Conservation (phyloP, 2,888 invertebrate species). For the Sylvicola fuscatus region DNA sequence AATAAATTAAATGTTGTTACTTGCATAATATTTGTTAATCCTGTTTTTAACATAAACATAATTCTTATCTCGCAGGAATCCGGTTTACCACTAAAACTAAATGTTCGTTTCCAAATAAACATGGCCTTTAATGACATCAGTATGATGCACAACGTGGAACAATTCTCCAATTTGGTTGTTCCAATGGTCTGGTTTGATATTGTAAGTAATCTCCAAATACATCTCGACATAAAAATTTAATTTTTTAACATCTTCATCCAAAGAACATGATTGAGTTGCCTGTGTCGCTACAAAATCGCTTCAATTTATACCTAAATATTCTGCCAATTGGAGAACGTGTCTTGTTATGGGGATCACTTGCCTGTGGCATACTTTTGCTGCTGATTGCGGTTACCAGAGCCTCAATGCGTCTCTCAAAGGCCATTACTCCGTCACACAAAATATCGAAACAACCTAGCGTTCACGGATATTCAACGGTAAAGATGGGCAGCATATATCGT, state of each 20-base stretch:
- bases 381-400: conserved; percentile 19
- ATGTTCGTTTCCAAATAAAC: conserved; percentile 71
- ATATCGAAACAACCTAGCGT: conserved; percentile 7
- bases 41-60: too few relatives aligned
- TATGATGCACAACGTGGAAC: conserved; percentile 39
- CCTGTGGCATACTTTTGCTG: conserved; percentile 15
- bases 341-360: conserved; percentile 19
- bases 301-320: conserved; percentile 51
- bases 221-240: too few relatives aligned
- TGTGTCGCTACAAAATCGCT: conserved; percentile 35
- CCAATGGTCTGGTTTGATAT: conserved; percentile 82
- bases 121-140: conserved; percentile 55
- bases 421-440: conserved; percentile 3
- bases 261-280: conserved; percentile 54
- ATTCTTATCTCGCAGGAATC: conserved; percentile 41
- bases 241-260: conserved; percentile 9
- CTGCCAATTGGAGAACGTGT: conserved; percentile 38
- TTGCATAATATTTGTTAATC: too few relatives aligned
- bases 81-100: conserved; percentile 57
- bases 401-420: conserved; percentile 14
- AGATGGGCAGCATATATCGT: too few relatives aligned
- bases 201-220: conserved; percentile 35
- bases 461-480: too few relatives aligned
- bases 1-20: too few relatives aligned
- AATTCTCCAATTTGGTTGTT: conserved; percentile 48